Base-by-base conservation (phyloP, 2,797 vertebrate genomes). In the Picus viridis region DNA sequence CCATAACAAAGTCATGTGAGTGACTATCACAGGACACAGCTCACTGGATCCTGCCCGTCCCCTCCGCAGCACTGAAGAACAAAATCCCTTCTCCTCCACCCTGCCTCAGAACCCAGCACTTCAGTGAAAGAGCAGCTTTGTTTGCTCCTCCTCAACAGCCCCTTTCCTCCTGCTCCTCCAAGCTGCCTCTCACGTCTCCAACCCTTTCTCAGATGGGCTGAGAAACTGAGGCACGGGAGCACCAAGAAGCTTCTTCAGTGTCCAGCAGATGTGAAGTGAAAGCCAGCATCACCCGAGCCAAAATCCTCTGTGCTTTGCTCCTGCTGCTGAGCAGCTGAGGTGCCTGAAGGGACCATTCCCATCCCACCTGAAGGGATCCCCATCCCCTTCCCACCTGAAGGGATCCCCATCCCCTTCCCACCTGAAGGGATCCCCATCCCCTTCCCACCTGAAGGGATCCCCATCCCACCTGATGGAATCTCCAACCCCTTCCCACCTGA, bases 31-130 rank as follows among this genome's bases (percentile, higher is more conserved):
- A 87, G 78, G 96, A 90, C 68, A 12, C 0, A 0, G 45, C 92
- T 81, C 9, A 0, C 59, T 24, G 39, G n/a, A 9, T 26, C 72
- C 59, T 27, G 54, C 53, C 53, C 30, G 0, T 23, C 24, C 65
- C 63, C 56, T 53, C 41, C 39, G 7, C 12, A 2, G 39, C 1
- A 0, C 32, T 2, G 12, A 4, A 11, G 30, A 3, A 13, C 20
- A n/a, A 54, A 27, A 54, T 54, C 54, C 7, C 7, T 72, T 75
- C 13, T 30, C 7, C 29, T 41, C 5, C 8, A 0, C 12, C 64
- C 39, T 10, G 8, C 62, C 27, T 43, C 34, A 34, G 75, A 75
- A 63, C 34, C 43, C 41, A 62, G 49, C 7, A 14, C 7, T 45
- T 32, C 2, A 2, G 18, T 26, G 15, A 59, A 63, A 47, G 32